Evolutionary conservation across 2,797 vertebrate genomes (phyloP).

Genomic region (Neoniphon sammara): DNA sequence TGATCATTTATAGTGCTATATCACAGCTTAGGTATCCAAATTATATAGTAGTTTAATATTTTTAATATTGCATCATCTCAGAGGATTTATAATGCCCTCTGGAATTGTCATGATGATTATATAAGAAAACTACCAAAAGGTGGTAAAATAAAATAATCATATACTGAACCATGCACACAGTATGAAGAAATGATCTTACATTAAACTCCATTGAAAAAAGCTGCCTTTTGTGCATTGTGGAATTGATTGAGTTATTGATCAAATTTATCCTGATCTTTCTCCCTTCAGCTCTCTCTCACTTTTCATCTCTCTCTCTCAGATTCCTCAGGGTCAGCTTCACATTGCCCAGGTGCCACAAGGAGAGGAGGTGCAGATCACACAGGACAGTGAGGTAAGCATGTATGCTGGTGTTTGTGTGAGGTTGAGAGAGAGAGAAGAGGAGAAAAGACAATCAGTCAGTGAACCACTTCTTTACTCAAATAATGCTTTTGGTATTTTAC

Average conservation of each 20-base stretch:
- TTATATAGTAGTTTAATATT: too few relatives aligned
- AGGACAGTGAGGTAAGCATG: slow-evolving; percentile 95
- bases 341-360: slow-evolving; percentile 99
- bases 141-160: too few relatives aligned
- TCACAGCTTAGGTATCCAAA: too few relatives aligned
- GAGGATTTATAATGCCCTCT: not conserved
- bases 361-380: slow-evolving; percentile 99
- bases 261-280: slow-evolving; percentile 1
- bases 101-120: too few relatives aligned
- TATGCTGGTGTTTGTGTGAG: slow-evolving; percentile 8
- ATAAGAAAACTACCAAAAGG: too few relatives aligned
- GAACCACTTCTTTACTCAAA: slow-evolving; percentile 31
- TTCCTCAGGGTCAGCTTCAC: slow-evolving; percentile 97
- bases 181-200: too few relatives aligned
- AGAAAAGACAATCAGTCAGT: not conserved
- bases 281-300: slow-evolving; percentile 6
- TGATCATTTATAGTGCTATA: slow-evolving; percentile 9
- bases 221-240: not conserved
- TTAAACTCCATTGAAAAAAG: not conserved
- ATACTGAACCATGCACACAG: too few relatives aligned
- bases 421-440: not conserved
- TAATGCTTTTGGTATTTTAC: slow-evolving; percentile 27
- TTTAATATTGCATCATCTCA: too few relatives aligned
- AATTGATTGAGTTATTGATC: not conserved
- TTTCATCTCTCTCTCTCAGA: slow-evolving; percentile 79